Evolutionary conservation across 2,113 vertebrate species (phyloP).

Genomic region (Theristicus caerulescens): DNA sequence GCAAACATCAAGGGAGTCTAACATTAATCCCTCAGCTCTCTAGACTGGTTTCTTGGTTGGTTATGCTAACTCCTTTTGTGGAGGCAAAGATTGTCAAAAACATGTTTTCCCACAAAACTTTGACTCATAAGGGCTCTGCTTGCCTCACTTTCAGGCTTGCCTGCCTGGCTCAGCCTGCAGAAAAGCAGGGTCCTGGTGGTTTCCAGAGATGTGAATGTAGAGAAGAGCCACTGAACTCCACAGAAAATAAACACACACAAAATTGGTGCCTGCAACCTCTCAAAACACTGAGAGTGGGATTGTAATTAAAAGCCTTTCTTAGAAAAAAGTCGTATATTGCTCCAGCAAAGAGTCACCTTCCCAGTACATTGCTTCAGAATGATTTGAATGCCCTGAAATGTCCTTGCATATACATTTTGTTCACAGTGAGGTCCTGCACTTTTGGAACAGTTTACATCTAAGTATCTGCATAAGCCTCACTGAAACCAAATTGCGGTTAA

Average conservation of each 20-base stretch:
- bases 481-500: background rate
- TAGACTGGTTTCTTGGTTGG: background rate
- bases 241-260: background rate
- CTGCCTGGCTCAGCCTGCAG: background rate
- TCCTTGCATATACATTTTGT: background rate
- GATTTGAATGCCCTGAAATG: background rate
- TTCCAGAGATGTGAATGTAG: background rate
- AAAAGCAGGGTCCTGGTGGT: background rate
- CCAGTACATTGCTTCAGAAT: background rate
- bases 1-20: background rate
- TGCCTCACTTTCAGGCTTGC: background rate
- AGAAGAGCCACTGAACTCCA: background rate
- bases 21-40: background rate
- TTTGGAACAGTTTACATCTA: background rate
- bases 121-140: background rate
- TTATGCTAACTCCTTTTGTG: background rate
- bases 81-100: background rate
- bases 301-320: background rate
- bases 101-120: background rate
- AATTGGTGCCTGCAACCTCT: background rate
- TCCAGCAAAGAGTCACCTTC: background rate
- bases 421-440: background rate
- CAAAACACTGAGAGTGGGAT: accelerated
- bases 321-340: background rate
- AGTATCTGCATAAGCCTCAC: background rate